Conservation (phyloP, 2,888 invertebrate genomes). For the Galerucella pusilla region DNA sequence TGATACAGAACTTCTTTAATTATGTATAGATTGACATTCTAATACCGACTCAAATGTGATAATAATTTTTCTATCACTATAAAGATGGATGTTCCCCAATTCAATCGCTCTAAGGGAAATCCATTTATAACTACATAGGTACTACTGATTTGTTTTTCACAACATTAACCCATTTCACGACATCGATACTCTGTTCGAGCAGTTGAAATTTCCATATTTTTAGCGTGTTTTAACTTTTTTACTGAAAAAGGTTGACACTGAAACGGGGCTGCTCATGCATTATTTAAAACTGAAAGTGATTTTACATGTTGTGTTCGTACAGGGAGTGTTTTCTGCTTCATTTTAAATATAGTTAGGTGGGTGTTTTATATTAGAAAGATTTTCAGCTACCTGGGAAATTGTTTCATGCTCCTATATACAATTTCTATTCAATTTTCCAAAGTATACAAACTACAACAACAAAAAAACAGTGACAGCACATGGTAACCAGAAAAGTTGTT, state of each 20-base stretch:
- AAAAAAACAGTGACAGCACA: background rate
- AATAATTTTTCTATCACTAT: no score
- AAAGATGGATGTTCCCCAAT: no score
- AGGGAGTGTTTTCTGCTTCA: background rate
- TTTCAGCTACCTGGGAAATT: background rate
- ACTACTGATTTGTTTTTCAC: background rate
- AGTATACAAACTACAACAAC: background rate
- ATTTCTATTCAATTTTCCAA: background rate
- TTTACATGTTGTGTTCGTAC: slow-evolving; percentile 9
- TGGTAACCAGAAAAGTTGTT: no score
- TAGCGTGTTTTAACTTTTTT: slow-evolving; percentile 6
- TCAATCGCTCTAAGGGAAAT: no score
- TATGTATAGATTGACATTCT: no score
- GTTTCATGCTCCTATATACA: background rate
- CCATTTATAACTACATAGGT: background rate
- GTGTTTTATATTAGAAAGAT: background rate
- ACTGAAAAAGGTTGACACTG: slow-evolving; percentile 4
- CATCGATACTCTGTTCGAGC: background rate
- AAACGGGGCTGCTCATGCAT: slow-evolving; percentile 13
- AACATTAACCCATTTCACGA: background rate
- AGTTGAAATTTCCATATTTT: background rate
- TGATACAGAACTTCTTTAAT: no score
- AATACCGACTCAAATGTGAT: no score
- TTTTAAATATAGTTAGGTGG: background rate
- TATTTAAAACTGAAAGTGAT: slow-evolving; percentile 16